Base-by-base conservation (phyloP, 2,113 vertebrate genomes). In the Falco punctatus region DNA sequence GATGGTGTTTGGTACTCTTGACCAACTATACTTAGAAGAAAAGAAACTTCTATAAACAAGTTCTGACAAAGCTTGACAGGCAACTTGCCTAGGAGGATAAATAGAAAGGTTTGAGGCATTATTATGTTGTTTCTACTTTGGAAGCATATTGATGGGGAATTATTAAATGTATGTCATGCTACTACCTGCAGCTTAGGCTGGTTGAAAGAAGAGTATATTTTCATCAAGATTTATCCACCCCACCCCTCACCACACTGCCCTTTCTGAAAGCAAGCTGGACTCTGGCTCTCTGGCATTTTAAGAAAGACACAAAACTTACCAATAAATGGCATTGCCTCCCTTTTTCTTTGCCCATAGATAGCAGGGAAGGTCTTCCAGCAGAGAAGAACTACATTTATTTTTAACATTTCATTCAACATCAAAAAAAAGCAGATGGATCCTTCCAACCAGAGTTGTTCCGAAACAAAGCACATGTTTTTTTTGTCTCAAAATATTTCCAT, bases 201-300 rank as follows among this genome's bases (percentile, higher is more conserved):
- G 14, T 35, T 89, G 27, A 91, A 82, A 80, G 10, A 75, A 75
- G 20, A 28, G 13, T 16, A 15, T 32, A 57, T 16, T 46, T 89
- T 51, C 46, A 73, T 2, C 8, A 59, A 33, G 26, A 28, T 26
- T 75, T 49, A 38, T 9, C 27, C 18, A 10, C 11, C 9, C 26
- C 6, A 7, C 11, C 28, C 0, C 2, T 2, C 4, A 38, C 38
- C 38, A 38, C 38, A 38, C 38, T 38, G 38, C 5, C 15, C 3
- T 86, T 86, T 83, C 40, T 80, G 49, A 65, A 85, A 85, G 3
- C 6, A 80, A 75, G 13, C 11, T 49, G 16, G 18, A 44, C 20
- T 66, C 22, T 49, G 28, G 13, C 13, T 74, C 21, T 30, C 7
- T n/a, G 16, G 9, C 4, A 23, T 44, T 80, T 58, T 85, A 81